Evolutionary conservation across 2,797 vertebrate species (phyloP).

Genomic region (Thaleichthys pacificus): DNA sequence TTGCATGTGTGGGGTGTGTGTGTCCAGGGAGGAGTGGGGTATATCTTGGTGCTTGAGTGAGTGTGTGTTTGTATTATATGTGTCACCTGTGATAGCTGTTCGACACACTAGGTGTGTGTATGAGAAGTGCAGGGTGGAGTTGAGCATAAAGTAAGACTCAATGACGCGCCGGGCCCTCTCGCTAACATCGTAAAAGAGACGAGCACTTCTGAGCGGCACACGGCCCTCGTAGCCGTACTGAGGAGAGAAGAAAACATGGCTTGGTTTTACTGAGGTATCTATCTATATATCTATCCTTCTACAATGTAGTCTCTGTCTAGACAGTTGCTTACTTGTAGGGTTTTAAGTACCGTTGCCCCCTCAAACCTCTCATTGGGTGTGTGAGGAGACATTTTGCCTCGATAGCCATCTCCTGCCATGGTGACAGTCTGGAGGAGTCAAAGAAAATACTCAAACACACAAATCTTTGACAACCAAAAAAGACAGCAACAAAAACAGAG

Average conservation of each 20-base stretch:
- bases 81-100: slow-evolving; percentile 88
- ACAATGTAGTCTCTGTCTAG: not conserved
- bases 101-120: slow-evolving; percentile 97
- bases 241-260: too few relatives aligned
- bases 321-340: slow-evolving; percentile 80
- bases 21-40: not conserved
- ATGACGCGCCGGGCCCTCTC: slow-evolving; percentile 89
- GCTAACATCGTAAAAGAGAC: slow-evolving; percentile 91
- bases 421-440: slow-evolving; percentile 76
- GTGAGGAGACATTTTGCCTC: slow-evolving; percentile 93
- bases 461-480: not conserved
- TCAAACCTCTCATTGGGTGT: slow-evolving; percentile 97
- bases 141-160: slow-evolving; percentile 94
- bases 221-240: slow-evolving; percentile 93
- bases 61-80: not conserved
- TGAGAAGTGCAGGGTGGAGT: slow-evolving; percentile 94
- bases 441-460: not conserved
- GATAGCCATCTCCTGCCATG: slow-evolving; percentile 91
- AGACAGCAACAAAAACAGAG: too few relatives aligned
- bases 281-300: too few relatives aligned
- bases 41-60: not conserved
- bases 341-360: slow-evolving; percentile 93
- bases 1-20: not conserved
- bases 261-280: not conserved
- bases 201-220: slow-evolving; percentile 86